Evolutionary conservation across 2,888 invertebrate species (phyloP).

Genomic region (Isoperla grammatica): DNA sequence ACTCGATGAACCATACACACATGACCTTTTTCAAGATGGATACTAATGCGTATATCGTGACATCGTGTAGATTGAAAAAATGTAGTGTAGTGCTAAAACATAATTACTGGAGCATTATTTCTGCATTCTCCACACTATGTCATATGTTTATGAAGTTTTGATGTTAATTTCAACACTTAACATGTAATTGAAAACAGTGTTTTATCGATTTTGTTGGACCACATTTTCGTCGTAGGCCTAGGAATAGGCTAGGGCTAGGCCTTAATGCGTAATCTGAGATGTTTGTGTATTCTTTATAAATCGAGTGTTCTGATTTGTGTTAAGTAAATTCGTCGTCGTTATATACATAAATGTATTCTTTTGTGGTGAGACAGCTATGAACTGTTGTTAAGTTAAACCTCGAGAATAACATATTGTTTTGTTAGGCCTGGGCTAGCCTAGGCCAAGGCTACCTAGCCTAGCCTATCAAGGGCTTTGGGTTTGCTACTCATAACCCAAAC

Average conservation of each 20-base stretch:
- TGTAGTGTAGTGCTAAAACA: conserved; percentile 19
- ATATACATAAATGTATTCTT: not conserved
- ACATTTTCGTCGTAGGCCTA: conserved; percentile 28
- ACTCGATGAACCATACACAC: conserved; percentile 37
- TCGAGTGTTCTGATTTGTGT: too few relatives aligned
- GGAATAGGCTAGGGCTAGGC: not conserved
- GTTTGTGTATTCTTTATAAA: not conserved
- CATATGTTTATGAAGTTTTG: conserved; percentile 18
- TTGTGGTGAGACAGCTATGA: too few relatives aligned
- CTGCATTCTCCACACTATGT: conserved; percentile 14
- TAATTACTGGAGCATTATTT: conserved; percentile 9
- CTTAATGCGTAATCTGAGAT: conserved; percentile 14
- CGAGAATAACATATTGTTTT: too few relatives aligned
- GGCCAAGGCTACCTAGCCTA: conserved; percentile 38
- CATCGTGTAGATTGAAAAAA: conserved; percentile 32
- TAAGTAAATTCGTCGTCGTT: too few relatives aligned
- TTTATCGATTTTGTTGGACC: conserved; percentile 29
- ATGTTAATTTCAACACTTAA: conserved; percentile 22
- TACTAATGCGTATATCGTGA: conserved; percentile 34
- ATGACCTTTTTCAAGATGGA: conserved; percentile 41
- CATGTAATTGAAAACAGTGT: conserved; percentile 23
- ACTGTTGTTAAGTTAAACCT: too few relatives aligned
- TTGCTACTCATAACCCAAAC: too few relatives aligned
- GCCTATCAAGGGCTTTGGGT: conserved; percentile 39
- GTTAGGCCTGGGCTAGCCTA: too few relatives aligned